Evolutionary conservation across 1,140 invertebrate species (phyloP), one percentile per base, ranked within the genome.

Genomic region (Rhyacophila brunnea): DNA sequence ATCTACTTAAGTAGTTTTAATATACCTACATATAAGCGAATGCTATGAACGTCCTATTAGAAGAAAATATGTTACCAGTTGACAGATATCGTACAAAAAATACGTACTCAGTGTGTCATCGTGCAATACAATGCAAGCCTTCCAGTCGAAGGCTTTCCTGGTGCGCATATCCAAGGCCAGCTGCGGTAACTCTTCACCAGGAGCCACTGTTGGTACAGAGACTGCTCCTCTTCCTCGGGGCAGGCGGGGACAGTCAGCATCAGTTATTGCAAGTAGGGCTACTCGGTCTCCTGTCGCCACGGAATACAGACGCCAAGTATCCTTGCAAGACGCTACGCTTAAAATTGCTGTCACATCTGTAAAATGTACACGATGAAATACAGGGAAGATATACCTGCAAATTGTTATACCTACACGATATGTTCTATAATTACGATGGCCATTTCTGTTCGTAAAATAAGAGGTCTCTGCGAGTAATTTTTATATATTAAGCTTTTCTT

Each of bases 211-310:
- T 0, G 90, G 89, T 19, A 91, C 79, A 35, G 85, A 88, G n/a
- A 91, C 74, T 1, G 87, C 88, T 3, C 81, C 75, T 17, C 80
- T 69, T 0, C 72, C 62, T n/a, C 42, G 45, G 0, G 87, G 85
- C 52, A 92, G 69, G 44, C 90, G 76, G 0, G 88, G 86, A 71
- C 90, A 92, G 63, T 90, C 86, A 0, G 82, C 73, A 60, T 86
- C 87, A 64, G 81, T 75, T 53, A 81, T 77, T 1, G 88, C 87
- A 19, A 91, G 80, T 35, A 89, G 79, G 1, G 89, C 69, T 2
- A 90, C 69, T 28, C 85, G 81, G 64, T 87, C 84, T 13, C 80
- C 80, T 62, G 80, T 70, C 0, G 83, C 79, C 13, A 71, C 68
- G 35, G 80, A 74, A 68, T 82, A 87, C 46, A 90, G 74, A 1